These are phyloP conservation scores for Tamias sibiricus DNA, from an alignment of 2,113 vertebrate genomes.

Conservation along the genomic window DNA sequence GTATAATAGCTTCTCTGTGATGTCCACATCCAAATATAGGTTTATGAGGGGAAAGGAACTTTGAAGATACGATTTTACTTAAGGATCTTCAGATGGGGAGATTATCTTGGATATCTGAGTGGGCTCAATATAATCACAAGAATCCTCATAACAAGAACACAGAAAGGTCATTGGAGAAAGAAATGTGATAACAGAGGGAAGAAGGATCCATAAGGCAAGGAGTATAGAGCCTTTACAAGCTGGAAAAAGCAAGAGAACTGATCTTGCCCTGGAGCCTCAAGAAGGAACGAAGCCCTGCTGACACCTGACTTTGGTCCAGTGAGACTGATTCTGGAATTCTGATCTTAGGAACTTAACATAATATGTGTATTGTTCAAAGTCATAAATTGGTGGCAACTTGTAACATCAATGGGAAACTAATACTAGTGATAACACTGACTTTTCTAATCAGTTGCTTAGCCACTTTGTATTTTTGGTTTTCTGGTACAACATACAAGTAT, in stretches of 20 bases:
- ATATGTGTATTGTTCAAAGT: background rate
- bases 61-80: background rate
- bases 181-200: background rate
- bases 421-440: background rate
- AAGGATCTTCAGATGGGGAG: background rate
- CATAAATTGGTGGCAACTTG: background rate
- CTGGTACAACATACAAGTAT: background rate
- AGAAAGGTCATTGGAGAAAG: background rate
- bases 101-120: background rate
- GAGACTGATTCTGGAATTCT: background rate
- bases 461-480: background rate
- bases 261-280: background rate
- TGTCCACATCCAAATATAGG: background rate
- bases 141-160: background rate
- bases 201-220: background rate
- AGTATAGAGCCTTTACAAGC: background rate
- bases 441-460: background rate
- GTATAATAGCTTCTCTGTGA: background rate
- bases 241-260: background rate
- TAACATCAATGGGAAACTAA: background rate
- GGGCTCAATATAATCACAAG: background rate
- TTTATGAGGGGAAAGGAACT: background rate
- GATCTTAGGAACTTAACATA: background rate
- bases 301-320: background rate
- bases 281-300: background rate